Percentiles rank a stretch among this genome's conserved stretches.
phyloP scores from a whole-genome alignment of 2,113 vertebrate genomes.

The Chaetodon trifascialis region DNA sequence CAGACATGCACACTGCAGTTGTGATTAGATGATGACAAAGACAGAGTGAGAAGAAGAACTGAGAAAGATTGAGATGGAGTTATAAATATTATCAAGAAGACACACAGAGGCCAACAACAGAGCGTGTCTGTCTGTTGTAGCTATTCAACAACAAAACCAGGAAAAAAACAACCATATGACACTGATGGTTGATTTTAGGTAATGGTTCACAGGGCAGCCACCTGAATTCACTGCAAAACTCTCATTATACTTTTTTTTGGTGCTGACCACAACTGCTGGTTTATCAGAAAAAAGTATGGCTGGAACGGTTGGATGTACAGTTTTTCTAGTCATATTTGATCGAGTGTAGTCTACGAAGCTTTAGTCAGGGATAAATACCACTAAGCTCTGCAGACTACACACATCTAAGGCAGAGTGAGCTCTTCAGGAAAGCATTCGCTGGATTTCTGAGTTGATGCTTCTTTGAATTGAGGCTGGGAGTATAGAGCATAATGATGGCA shows the following conservation, averaged over 20 bases:
- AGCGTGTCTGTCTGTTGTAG: neutral
- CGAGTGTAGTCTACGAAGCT: conserved; percentile 27
- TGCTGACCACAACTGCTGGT: neutral
- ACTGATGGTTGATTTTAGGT: neutral
- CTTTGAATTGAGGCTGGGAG: neutral
- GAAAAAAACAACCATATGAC: conserved; percentile 7
- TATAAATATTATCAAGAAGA: neutral
- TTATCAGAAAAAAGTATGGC: neutral
- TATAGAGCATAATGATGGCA: neutral
- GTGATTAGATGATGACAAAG: neutral
- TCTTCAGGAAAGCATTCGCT: neutral
- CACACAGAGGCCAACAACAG: neutral
- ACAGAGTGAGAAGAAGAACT: neutral
- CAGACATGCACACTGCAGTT: neutral
- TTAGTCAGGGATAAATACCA: conserved; percentile 28
- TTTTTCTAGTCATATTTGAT: conserved; percentile 8
- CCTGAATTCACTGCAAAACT: neutral
- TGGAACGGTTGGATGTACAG: neutral
- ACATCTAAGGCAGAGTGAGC: neutral
- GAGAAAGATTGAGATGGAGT: neutral
- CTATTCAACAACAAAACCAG: conserved; percentile 6
- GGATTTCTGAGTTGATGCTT: neutral
- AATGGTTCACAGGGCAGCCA: neutral
- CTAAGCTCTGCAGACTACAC: conserved; percentile 8
- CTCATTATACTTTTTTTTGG: neutral